Evolutionary conservation across 2,888 invertebrate species (phyloP).

Genomic region (Pomacea canaliculata): DNA sequence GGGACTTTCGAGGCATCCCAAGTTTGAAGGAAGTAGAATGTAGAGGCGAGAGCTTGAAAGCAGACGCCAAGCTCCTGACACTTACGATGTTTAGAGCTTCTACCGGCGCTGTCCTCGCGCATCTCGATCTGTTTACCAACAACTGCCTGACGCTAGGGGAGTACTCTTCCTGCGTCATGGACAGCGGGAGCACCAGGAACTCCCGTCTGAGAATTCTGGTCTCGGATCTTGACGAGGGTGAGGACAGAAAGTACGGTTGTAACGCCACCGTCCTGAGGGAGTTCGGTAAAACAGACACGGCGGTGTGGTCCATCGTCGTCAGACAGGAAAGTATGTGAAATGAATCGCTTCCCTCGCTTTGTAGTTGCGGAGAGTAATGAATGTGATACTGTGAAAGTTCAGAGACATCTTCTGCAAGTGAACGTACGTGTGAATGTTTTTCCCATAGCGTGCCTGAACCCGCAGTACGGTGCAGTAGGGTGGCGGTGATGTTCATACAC

Average conservation of each 20-base stretch:
- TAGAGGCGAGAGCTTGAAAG: conserved; percentile 13
- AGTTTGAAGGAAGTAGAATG: conserved; percentile 26
- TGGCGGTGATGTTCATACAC: too few species aligned
- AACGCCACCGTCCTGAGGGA: neutral
- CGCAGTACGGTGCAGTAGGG: too few species aligned
- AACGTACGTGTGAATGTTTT: too few species aligned
- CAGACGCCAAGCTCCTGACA: conserved; percentile 22
- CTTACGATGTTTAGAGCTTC: conserved; percentile 8
- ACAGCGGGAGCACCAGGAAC: conserved; percentile 11
- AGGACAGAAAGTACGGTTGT: conserved; percentile 11
- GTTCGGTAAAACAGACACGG: conserved; percentile 1
- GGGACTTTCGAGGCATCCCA: conserved; percentile 19
- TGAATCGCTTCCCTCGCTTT: too few species aligned
- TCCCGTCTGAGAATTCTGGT: conserved; percentile 15
- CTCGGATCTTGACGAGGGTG: conserved; percentile 13
- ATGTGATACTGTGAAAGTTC: too few species aligned
- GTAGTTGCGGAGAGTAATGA: too few species aligned
- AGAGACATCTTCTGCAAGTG: too few species aligned
- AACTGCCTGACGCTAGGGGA: conserved; percentile 15
- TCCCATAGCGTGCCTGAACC: too few species aligned
- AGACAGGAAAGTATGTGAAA: neutral
- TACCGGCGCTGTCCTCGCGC: conserved; percentile 4
- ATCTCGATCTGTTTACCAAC: conserved; percentile 6
- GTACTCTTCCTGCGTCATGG: conserved; percentile 14
- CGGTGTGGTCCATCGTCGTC: conserved; percentile 5